These are phyloP conservation scores for Calliphora vicina DNA, from an alignment of 1,140 invertebrate species.

Conservation along the genomic window DNA sequence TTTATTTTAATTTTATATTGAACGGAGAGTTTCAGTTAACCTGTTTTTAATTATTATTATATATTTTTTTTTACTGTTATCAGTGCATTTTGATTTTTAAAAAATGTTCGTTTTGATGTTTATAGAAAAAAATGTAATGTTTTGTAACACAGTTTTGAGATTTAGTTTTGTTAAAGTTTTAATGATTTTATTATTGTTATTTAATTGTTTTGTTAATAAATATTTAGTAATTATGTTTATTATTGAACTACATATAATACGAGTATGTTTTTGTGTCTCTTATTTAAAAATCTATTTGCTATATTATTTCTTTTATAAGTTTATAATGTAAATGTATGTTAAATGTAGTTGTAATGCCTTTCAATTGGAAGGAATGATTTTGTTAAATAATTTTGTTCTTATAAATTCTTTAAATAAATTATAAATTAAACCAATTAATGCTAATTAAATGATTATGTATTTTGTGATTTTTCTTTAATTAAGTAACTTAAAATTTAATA, in stretches of 20 bases:
- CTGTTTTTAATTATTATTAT: not conserved
- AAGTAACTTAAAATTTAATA: not conserved
- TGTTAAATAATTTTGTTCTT: not conserved
- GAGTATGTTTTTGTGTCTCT: not conserved
- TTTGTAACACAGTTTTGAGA: slow-evolving; percentile 15
- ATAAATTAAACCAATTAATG: slow-evolving; percentile 4
- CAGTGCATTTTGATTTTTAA: not conserved
- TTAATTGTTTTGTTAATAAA: not conserved
- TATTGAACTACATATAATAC: not conserved
- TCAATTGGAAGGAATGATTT: slow-evolving; percentile 10
- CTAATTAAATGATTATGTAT: slow-evolving; percentile 12
- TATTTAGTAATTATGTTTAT: not conserved
- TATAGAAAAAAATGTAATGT: not conserved
- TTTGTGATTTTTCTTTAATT: not conserved
- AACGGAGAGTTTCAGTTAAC: not conserved
- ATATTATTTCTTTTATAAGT: not conserved
- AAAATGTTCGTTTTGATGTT: not conserved
- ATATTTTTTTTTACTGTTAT: not conserved
- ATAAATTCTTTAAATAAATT: not conserved
- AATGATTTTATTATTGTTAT: not conserved
- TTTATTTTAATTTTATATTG: not conserved
- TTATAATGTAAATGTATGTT: too few relatives aligned
- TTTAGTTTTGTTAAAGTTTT: not conserved
- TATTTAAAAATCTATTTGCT: not conserved
- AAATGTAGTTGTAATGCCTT: slow-evolving; percentile 1